Percentiles rank a stretch among this genome's conserved stretches.
Evolutionary conservation across 2,113 vertebrate genomes (phyloP).

Genomic region (Oryzias melastigma): DNA sequence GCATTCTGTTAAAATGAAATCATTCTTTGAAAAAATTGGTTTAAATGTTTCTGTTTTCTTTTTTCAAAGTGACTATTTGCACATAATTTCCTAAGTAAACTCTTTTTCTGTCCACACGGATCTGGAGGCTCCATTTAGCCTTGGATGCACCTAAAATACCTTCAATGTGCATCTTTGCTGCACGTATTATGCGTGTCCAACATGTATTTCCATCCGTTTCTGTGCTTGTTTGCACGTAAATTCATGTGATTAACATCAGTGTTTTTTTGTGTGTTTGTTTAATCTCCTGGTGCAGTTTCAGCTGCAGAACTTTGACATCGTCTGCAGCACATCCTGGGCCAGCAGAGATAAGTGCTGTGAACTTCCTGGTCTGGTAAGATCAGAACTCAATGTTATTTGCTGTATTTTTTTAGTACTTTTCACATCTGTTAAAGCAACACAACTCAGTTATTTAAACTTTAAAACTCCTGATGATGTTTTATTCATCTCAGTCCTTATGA

Average conservation of each 20-base stretch:
- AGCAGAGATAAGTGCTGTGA: slow-evolving; percentile 94
- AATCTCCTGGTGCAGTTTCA: slow-evolving; percentile 82
- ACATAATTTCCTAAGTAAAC: no score
- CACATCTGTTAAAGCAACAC: background rate
- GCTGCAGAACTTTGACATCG: slow-evolving; percentile 94
- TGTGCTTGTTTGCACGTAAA: background rate
- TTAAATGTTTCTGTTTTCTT: no score
- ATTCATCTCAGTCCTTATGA: fast-evolving
- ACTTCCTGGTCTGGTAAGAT: slow-evolving; percentile 91
- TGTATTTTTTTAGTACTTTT: background rate
- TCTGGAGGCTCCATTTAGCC: no score
- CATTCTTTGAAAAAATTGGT: no score
- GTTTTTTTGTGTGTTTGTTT: background rate
- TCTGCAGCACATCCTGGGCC: slow-evolving; percentile 93
- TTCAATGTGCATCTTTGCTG: no score
- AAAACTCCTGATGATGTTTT: background rate
- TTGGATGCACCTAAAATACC: no score
- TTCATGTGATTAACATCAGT: background rate
- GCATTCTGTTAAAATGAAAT: no score
- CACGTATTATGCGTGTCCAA: no score
- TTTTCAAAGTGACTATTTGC: no score
- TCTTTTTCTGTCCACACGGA: no score
- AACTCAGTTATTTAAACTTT: background rate
- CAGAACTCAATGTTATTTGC: background rate
- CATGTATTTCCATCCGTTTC: no score